phyloP scores from a whole-genome alignment of 2,888 invertebrate genomes.

The Plebejus anna region DNA sequence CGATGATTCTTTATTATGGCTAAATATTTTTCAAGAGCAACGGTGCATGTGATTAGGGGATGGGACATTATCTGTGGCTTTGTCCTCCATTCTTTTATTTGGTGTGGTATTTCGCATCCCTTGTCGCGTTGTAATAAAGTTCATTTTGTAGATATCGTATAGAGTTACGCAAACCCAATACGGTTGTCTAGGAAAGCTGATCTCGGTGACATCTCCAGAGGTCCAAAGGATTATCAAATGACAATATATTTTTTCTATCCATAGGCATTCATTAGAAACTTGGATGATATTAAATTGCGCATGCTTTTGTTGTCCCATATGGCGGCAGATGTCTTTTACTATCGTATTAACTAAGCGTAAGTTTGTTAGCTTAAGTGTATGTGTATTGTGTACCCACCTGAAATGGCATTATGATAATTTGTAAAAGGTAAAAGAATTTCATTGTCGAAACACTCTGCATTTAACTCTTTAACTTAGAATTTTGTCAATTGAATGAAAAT shows the following conservation, averaged over 20 bases:
- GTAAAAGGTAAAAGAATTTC: neutral
- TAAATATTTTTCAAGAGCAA: slow-evolving; percentile 73
- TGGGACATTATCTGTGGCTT: slow-evolving; percentile 73
- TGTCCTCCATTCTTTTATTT: slow-evolving; percentile 66
- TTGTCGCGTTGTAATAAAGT: slow-evolving; percentile 32
- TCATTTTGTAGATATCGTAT: slow-evolving; percentile 55
- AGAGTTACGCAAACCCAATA: slow-evolving; percentile 77
- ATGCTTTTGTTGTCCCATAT: slow-evolving; percentile 72
- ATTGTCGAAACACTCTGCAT: neutral
- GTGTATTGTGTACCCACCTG: neutral
- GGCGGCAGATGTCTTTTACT: slow-evolving; percentile 74
- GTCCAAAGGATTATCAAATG: slow-evolving; percentile 78
- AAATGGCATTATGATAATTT: slow-evolving; percentile 12
- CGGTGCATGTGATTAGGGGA: slow-evolving; percentile 79
- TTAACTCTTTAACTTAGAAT: neutral
- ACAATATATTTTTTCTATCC: slow-evolving; percentile 68
- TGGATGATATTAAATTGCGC: slow-evolving; percentile 78
- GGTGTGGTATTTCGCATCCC: slow-evolving; percentile 50
- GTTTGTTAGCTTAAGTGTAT: slow-evolving; percentile 8
- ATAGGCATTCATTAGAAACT: slow-evolving; percentile 63
- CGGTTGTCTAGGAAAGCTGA: slow-evolving; percentile 75
- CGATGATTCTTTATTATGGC: slow-evolving; percentile 59
- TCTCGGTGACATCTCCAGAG: slow-evolving; percentile 75
- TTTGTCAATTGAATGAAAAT: neutral
- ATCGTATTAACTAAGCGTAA: slow-evolving; percentile 50